Base-by-base conservation (phyloP, 1,140 invertebrate genomes). In the Pseudomyrmex sp. region DNA sequence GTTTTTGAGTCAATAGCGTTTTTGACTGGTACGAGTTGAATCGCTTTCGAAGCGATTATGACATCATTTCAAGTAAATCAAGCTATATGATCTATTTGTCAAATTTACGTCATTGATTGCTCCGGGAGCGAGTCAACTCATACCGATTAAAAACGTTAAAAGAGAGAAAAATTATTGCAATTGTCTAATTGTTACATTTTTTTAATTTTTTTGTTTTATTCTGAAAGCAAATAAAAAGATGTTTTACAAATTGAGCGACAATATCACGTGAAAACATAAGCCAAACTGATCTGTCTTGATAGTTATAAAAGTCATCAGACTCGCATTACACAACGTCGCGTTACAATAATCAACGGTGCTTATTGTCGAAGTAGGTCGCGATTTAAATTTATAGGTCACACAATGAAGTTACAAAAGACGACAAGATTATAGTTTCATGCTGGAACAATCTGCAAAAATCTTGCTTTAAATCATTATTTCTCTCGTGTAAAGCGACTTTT, bases 351-450 rank as follows among this genome's bases (percentile, higher is more conserved):
- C 70, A 61, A 50, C 65, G 50, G 68, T 63, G 75, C 73, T 82
- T 85, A 83, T 80, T 85, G 56, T 18, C 13, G 44, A 87, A 89
- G 70, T 84, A 70, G 88, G 87, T 89, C 85, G 68, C 61, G 85
- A 59, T 26, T 26, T 26, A 89, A 82, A 89, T 85, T 88, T 88
- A 52, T 89, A 89, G 88, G 87, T 85, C 85, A 56, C 18, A 44
- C 50, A 63, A 46, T 18, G 79, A 20, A 61, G 52, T 46, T 35
- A 66, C 26, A 7, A 74, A 48, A 52, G 50, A 83, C 50, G 84
- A 59, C 72, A n/a, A 50, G 54, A 23, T 59, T 66, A 80, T 80
- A 59, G 66, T 48, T 72, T 18, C 20, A 20, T 77, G 35, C 26
- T 62, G 44, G 44, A 70, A 65, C 44, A 61, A 50, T 10, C n/a